Percentiles rank a stretch among this genome's conserved stretches.
phyloP scores from a whole-genome alignment of 2,888 invertebrate species.

The Macrostomum cliftonense region DNA sequence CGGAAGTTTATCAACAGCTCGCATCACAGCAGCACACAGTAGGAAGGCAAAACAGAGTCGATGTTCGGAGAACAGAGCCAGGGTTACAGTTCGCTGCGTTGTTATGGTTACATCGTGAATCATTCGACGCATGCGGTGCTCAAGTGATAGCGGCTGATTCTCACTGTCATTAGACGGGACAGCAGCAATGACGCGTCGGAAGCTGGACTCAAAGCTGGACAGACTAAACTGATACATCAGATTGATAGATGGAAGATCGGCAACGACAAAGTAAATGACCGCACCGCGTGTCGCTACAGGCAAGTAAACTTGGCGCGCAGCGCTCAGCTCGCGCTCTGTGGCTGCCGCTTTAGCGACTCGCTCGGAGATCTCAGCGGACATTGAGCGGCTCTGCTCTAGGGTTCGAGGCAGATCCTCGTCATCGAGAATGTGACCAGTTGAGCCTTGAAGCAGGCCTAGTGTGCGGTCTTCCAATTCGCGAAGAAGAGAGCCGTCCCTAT shows the following conservation, averaged over 20 bases:
- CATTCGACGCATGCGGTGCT: slow-evolving; percentile 11
- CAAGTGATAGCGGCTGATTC: slow-evolving; percentile 7
- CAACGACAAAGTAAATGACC: slow-evolving; percentile 33
- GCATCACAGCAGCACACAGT: slow-evolving; percentile 29
- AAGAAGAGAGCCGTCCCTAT: slow-evolving; percentile 23
- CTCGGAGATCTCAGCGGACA: slow-evolving; percentile 27
- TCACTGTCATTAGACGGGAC: neutral
- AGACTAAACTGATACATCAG: slow-evolving; percentile 38
- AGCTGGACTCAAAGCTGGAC: slow-evolving; percentile 34
- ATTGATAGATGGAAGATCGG: slow-evolving; percentile 30
- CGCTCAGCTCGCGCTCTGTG: slow-evolving; percentile 28
- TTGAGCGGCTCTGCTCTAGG: slow-evolving; percentile 29
- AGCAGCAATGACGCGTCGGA: slow-evolving; percentile 13
- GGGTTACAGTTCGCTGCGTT: slow-evolving; percentile 24
- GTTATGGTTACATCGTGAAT: slow-evolving; percentile 14
- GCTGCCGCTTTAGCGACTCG: slow-evolving; percentile 29
- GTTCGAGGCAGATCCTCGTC: slow-evolving; percentile 32
- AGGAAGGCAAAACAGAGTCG: slow-evolving; percentile 35
- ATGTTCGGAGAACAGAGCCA: slow-evolving; percentile 32
- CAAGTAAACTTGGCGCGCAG: slow-evolving; percentile 24
- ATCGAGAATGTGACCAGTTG: slow-evolving; percentile 32
- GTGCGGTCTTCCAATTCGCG: slow-evolving; percentile 33
- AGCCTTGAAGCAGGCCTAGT: slow-evolving; percentile 29
- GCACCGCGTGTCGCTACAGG: slow-evolving; percentile 31
- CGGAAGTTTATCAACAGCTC: slow-evolving; percentile 15